Evolutionary conservation across 2,888 invertebrate genomes (phyloP), one percentile per base, ranked within the genome.

Genomic region (Heteromyza rotundicornis): DNA sequence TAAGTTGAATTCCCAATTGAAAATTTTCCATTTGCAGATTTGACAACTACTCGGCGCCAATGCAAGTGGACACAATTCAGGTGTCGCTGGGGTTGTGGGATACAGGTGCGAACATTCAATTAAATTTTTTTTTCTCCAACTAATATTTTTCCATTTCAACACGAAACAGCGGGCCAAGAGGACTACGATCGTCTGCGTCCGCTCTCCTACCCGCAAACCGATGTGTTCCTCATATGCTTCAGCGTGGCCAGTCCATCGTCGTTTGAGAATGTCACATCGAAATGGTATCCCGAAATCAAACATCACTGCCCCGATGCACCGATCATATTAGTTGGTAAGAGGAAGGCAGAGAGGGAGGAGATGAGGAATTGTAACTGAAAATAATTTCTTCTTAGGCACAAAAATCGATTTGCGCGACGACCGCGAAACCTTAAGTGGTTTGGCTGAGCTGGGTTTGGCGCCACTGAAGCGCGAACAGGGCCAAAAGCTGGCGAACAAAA

Each of bases 281-380:
- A 99, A 87, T 99, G 98, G 99, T 96, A 96, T 85, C 98, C 98
- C 70, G 99, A 99, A 89, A 97, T 99, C 77, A 96, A 98, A 86
- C 98, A 99, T 85, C 98, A 99, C 84, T 99, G 98, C 87, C 98
- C 98, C 66, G 98, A 98, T 86, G 97, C 98, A 70, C 98, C 98
- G 65, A 96, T 99, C 84, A 94, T 99, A 83, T 89, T 99, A 85
- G 97, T 98, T 84, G 98, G 98, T 94, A 84, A 86, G 90, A 82
- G n/a, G n/a, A n/a, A n/a, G n/a, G n/a, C 56, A 36, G 2, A 51
- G 3, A n/a, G n/a, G n/a, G n/a, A n/a, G n/a, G n/a, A n/a, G n/a
- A 35, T 5, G 17, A 27, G 20, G 1, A 56, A 57, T 20, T 12
- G n/a, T 53, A 47, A 19, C 5, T 53, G 36, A 55, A 2, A 53